Evolutionary conservation across 2,888 invertebrate genomes (phyloP), one percentile per base, ranked within the genome.

Genomic region (Lycocerus yunnanus): DNA sequence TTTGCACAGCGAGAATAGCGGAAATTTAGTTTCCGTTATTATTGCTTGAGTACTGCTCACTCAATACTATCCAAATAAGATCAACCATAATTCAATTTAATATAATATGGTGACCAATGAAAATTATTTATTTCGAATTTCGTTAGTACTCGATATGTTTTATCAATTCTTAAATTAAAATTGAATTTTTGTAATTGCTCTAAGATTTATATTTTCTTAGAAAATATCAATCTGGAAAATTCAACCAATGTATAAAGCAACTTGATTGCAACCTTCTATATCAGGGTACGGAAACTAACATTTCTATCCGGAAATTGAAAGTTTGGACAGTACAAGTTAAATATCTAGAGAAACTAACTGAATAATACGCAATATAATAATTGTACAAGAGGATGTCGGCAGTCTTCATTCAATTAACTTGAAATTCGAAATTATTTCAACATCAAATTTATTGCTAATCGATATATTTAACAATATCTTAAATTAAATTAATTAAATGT

Each of bases 11-110:
- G n/a, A 5, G n/a, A 43, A 13, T 43, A 43, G 81, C 83, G 84
- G 84, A 84, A 84, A 84, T 84, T 84, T 84, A 84, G 83, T 84
- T 84, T 84, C 83, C 83, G 80, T 82, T 82, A 83, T 82, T 83
- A 82, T 81, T 77, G 80, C 78, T 75, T 80, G 71, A 79, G 79
- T 76, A 76, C 79, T 78, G 74, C 73, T 13, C 20, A 77, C 77
- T 76, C 77, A 75, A 80, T 79, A 77, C 79, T 80, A 78, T 77
- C 74, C 73, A 69, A 70, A 76, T 76, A 78, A 65, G 74, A 68
- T 72, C 72, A 67, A 66, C 72, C 70, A 18, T 72, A 67, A 73
- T 72, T 67, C 58, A 21, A n/a, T 58, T 27, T 4, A 27, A 27
- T 27, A 27, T 27, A 13, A 24, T 24, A 10, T 24, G 11, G 1